A percentile compares a stretch with the other conserved stretches of the same genome.
Evolutionary conservation across 2,888 invertebrate genomes (phyloP).

Genomic region (Standfussiana lucernea): DNA sequence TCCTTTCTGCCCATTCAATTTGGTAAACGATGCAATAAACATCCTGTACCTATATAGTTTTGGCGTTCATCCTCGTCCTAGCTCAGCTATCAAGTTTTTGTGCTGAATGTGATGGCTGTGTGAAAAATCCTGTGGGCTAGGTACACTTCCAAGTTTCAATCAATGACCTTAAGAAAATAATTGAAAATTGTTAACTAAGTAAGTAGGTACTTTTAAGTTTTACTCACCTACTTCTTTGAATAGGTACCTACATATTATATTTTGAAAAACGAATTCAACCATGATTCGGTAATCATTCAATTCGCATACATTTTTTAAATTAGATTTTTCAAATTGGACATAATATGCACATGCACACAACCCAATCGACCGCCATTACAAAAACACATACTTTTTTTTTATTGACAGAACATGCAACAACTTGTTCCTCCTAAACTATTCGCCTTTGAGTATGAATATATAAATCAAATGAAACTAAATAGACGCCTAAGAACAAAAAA

Average conservation of each 20-base stretch:
- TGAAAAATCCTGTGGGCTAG: too few species aligned
- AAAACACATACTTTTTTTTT: not conserved
- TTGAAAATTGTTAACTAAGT: too few species aligned
- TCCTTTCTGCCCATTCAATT: too few species aligned
- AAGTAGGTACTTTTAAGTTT: too few species aligned
- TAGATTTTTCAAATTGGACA: not conserved
- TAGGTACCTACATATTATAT: too few species aligned
- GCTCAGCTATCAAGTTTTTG: not conserved
- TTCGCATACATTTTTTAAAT: not conserved
- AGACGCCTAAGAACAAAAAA: constrained; percentile 28
- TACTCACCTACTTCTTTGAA: too few species aligned
- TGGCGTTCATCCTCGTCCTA: too few species aligned
- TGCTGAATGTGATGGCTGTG: not conserved
- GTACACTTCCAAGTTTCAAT: too few species aligned
- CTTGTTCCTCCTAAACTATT: too few species aligned
- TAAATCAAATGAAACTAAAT: constrained; percentile 34
- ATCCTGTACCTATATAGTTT: too few species aligned
- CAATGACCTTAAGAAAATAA: too few species aligned
- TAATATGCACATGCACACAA: not conserved
- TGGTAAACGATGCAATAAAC: too few species aligned
- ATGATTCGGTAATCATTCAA: not conserved
- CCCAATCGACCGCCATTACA: not conserved
- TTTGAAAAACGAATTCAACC: not conserved
- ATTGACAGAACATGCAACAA: not conserved
- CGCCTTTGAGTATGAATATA: constrained; percentile 18